Evolutionary conservation across 2,797 vertebrate species (phyloP).

Genomic region (Holocentrus rufus): DNA sequence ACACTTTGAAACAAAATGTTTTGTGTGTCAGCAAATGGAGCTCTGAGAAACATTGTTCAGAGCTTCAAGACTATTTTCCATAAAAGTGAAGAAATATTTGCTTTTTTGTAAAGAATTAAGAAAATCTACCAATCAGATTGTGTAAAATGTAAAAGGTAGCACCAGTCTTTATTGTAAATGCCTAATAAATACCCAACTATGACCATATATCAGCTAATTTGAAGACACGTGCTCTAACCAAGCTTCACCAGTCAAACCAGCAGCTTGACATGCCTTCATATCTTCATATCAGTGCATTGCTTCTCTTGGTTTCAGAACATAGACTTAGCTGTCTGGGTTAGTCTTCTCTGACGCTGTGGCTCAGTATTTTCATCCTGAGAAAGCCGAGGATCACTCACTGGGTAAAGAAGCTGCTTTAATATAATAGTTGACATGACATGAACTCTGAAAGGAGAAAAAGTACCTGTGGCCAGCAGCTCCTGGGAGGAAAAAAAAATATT

Average conservation of each 20-base stretch:
- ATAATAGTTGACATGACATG: no score
- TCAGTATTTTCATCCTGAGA: no score
- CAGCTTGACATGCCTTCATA: no score
- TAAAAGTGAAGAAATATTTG: no score
- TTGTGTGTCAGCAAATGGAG: conserved; percentile 7
- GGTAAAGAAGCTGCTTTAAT: no score
- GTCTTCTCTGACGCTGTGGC: no score
- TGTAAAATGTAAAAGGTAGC: no score
- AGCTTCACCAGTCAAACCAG: no score
- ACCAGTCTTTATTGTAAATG: not conserved
- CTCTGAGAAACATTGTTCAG: not conserved
- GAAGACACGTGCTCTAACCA: not conserved
- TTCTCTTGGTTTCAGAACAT: not conserved
- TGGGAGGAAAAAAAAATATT: not conserved
- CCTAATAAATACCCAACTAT: not conserved
- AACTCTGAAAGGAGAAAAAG: not conserved
- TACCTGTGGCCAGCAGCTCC: not conserved
- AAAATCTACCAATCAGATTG: no score
- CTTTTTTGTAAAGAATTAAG: no score
- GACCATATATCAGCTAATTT: no score
- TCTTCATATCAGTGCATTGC: not conserved
- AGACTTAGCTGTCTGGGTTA: no score
- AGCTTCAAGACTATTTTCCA: not conserved
- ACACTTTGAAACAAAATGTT: conserved; percentile 5
- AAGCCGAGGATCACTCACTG: not conserved